Conservation (phyloP, 1,140 invertebrate genomes). For the Apocrypta bakeri region DNA sequence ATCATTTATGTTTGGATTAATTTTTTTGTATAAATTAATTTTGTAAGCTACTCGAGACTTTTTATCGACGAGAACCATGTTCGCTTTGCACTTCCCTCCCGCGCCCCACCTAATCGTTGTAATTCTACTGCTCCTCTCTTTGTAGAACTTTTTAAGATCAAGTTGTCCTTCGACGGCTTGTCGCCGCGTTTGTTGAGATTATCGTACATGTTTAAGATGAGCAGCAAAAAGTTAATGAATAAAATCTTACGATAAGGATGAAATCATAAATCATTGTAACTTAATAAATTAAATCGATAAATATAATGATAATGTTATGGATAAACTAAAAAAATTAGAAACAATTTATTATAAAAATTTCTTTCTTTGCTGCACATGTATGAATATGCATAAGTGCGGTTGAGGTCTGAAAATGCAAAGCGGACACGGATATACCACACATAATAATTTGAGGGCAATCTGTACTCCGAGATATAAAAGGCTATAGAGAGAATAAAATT, state of each 20-base stretch:
- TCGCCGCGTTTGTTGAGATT: constrained; percentile 44
- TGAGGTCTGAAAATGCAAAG: constrained; percentile 38
- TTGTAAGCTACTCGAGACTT: constrained; percentile 50
- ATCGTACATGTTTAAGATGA: constrained; percentile 42
- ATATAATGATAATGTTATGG: neutral
- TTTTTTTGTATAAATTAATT: constrained; percentile 43
- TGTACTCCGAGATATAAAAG: constrained; percentile 36
- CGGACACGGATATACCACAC: neutral
- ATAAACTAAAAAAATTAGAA: constrained; percentile 5
- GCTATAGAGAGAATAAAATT: neutral
- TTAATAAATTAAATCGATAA: neutral
- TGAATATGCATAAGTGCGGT: neutral
- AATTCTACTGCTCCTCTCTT: constrained; percentile 13
- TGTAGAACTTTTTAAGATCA: constrained; percentile 36
- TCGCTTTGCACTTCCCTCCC: constrained; percentile 43
- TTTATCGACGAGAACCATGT: constrained; percentile 48
- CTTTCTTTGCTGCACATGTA: neutral
- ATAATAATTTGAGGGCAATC: constrained; percentile 48
- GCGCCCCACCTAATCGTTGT: constrained; percentile 30
- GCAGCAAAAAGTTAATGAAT: neutral
- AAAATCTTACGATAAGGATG: constrained; percentile 29
- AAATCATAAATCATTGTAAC: constrained; percentile 35
- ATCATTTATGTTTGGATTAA: constrained; percentile 30
- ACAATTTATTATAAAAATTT: constrained; percentile 26
- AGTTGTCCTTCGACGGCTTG: constrained; percentile 7